phyloP scores from a whole-genome alignment of 2,888 invertebrate genomes.

The Aethes cnicana region DNA sequence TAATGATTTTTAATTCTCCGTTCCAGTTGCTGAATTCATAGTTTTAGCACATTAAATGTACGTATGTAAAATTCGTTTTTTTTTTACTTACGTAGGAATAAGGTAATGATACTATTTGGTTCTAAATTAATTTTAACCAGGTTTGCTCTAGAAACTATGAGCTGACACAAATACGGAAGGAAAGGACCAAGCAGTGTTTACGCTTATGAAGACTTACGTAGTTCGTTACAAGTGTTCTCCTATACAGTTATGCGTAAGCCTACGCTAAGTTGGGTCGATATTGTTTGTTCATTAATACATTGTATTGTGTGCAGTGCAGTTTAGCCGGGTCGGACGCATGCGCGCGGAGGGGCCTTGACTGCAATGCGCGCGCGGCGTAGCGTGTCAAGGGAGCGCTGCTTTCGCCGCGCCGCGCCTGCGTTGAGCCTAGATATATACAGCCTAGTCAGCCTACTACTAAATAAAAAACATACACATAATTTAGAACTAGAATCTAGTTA shows the following conservation, averaged over 20 bases:
- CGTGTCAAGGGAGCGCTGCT: conserved; percentile 82
- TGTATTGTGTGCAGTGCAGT: conserved; percentile 39
- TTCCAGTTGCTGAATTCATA: no score
- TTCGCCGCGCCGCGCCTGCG: conserved; percentile 68
- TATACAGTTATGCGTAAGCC: conserved; percentile 21
- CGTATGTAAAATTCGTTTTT: no score
- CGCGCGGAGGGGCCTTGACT: conserved; percentile 67
- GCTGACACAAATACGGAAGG: no score
- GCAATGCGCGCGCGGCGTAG: conserved; percentile 80
- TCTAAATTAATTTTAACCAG: no score
- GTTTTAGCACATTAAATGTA: no score
- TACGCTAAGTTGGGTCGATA: conserved; percentile 40
- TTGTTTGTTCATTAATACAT: conserved; percentile 54
- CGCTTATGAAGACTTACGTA: no score
- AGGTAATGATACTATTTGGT: no score
- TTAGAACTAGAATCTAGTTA: no score
- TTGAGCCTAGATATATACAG: conserved; percentile 50
- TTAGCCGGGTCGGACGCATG: conserved; percentile 50
- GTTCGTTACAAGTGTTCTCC: conserved; percentile 16
- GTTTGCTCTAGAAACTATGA: no score
- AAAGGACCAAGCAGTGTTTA: no score
- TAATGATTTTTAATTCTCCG: no score
- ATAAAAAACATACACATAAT: conserved; percentile 30
- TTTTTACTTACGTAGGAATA: no score
- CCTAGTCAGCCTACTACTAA: conserved; percentile 46